Evolutionary conservation across 1,140 invertebrate species (phyloP), one percentile per base, ranked within the genome.

Genomic region (Drosophila orosa): DNA sequence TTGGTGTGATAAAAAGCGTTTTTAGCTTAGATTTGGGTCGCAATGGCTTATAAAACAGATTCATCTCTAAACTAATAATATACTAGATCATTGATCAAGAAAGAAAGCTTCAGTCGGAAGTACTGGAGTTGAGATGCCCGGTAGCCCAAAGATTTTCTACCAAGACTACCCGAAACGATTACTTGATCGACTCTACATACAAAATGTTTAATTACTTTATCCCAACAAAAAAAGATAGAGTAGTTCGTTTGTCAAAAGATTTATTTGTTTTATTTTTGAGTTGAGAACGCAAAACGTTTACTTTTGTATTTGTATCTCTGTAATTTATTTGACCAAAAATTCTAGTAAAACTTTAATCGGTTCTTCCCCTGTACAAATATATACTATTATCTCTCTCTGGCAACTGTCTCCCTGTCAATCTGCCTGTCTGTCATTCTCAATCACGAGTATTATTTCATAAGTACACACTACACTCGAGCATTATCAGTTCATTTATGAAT

Each of bases 401-500:
- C 62, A 68, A 69, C 72, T 68, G 39, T 68, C 62, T 54, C 31
- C 37, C 73, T 61, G 74, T 37, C 72, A 77, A 58, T 55, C 44
- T 29, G 35, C n/a, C 33, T 71, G 67, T 66, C 66, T 35, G 63
- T 69, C 67, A 71, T 39, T 69, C 40, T 74, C 50, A 74, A 50
- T 74, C 50, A 37, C 17, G 47, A 52, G 54, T 48, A 74, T 39
- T 65, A 74, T 63, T 63, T 40, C 52, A 63, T 55, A 74, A 55
- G 59, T 37, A 47, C 72, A 63, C 48, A 45, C 50, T 37, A 24
- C 17, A 45, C 15, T 68, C 24, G 8, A 10, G 62, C 65, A 71
- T 71, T 71, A 71, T 71, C 67, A 71, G 67, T 40, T n/a, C 67
- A 27, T 71, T 71, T 71, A 71, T 71, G 67, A 71, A 71, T 65